These are phyloP conservation scores for Emys orbicularis DNA, from an alignment of 2,797 vertebrate species.

Conservation along the genomic window DNA sequence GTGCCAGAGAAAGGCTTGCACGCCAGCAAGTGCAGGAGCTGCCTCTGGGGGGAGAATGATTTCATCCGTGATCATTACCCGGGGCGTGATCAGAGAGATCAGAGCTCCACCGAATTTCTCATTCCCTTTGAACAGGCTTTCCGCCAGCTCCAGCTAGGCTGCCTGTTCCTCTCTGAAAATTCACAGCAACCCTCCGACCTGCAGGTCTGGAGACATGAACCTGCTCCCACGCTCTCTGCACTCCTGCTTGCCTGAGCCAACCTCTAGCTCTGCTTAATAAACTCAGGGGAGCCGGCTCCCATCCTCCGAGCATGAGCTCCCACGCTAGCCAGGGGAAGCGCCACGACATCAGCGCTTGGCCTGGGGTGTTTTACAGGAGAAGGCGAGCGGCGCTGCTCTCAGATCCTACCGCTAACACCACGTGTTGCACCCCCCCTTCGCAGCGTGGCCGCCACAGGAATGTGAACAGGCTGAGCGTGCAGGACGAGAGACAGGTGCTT, in stretches of 20 bases:
- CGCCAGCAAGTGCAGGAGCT: background rate
- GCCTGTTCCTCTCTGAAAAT: background rate
- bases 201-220: background rate
- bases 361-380: background rate
- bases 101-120: background rate
- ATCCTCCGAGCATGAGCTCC: background rate
- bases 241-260: background rate
- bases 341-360: background rate
- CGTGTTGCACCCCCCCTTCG: background rate
- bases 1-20: background rate
- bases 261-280: background rate
- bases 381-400: background rate
- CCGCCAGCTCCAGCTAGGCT: background rate
- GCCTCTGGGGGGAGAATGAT: background rate
- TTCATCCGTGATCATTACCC: background rate
- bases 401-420: background rate
- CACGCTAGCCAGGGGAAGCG: background rate
- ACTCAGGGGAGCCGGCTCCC: fast-evolving
- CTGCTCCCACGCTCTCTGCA: background rate
- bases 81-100: background rate
- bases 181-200: background rate
- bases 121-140: background rate
- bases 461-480: too few species aligned
- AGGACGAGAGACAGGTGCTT: background rate
- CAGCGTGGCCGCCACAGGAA: background rate